Evolutionary conservation across 2,888 invertebrate genomes (phyloP), one percentile per base, ranked within the genome.

Genomic region (Clitarchus hookeri): DNA sequence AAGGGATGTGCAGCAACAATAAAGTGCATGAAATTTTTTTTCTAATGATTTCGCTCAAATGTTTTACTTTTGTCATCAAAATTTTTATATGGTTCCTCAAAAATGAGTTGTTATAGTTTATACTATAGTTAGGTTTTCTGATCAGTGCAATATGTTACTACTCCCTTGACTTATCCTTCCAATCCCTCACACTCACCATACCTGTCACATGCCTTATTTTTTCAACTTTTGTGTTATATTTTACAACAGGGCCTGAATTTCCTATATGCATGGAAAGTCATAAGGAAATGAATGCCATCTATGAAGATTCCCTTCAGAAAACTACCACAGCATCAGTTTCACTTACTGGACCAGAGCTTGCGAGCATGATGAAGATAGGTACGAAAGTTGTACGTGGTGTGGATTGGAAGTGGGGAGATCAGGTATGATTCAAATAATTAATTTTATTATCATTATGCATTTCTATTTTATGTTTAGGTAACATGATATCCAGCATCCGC

Each of bases 361-460:
- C 98, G 0, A 95, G 95, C 85, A 92, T 97, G 87, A 98, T 98
- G 98, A 98, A 97, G 92, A 95, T 98, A 84, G 98, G 98, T 0
- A 96, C 97, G 0, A 92, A 96, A 85, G 98, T 98, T 36, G 96
- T 98, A 0, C 93, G 98, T 84, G 98, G 98, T 0, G 94, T 95
- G 19, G 98, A 98, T 91, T 98, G 98, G 98, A 98, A 98, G 90
- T 98, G 98, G 98, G 97, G 97, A 0, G 97, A 98, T 91, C 97
- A 97, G 94, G 95, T 95, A 90, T 89, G 87, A 88, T 78, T 16
- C 8, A 23, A 65, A 16, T 65, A n/a, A 77, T 65, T 44, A 83
- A 83, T 78, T 86, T 25, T 85, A 48, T 54, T 27, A 54, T 85
- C 3, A 44, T 80, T 19, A 54, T 80, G 65, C 86, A 85, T n/a